These are phyloP conservation scores for Iguana delicatissima DNA, from an alignment of 2,797 vertebrate species.

Conservation along the genomic window DNA sequence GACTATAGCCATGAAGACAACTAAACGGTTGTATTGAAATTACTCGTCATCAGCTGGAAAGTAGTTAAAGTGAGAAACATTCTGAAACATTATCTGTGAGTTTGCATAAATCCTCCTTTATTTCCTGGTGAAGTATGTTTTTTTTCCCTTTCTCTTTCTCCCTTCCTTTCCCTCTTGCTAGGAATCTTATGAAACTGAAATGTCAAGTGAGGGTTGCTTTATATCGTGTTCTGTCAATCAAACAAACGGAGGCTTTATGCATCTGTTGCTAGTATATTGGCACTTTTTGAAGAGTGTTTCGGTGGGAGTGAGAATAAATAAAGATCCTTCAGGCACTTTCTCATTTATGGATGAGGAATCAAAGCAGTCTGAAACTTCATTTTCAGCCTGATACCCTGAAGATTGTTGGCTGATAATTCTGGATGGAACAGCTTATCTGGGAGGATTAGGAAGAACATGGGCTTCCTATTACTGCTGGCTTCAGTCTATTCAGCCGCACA, in stretches of 20 bases:
- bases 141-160: slow-evolving; percentile 56
- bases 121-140: slow-evolving; percentile 85
- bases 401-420: slow-evolving; percentile 92
- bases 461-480: slow-evolving; percentile 88
- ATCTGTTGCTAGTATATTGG: slow-evolving; percentile 95
- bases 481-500: slow-evolving; percentile 87
- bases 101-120: slow-evolving; percentile 88
- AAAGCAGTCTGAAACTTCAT: slow-evolving; percentile 94
- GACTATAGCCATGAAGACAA: neutral
- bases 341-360: slow-evolving; percentile 90
- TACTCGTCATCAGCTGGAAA: slow-evolving; percentile 63
- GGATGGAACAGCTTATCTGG: slow-evolving; percentile 88
- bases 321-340: slow-evolving; percentile 89
- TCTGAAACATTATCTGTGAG: slow-evolving; percentile 74
- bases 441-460: slow-evolving; percentile 88
- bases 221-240: slow-evolving; percentile 97
- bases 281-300: slow-evolving; percentile 92
- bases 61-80: slow-evolving; percentile 59
- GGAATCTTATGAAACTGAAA: slow-evolving; percentile 95
- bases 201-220: slow-evolving; percentile 96
- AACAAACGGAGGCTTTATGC: slow-evolving; percentile 85
- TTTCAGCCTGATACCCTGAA: slow-evolving; percentile 95
- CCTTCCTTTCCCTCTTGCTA: slow-evolving; percentile 82
- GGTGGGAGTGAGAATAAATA: slow-evolving; percentile 87
- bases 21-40: slow-evolving; percentile 65